Conservation (phyloP, 2,888 invertebrate genomes). For the Philaethria dido region DNA sequence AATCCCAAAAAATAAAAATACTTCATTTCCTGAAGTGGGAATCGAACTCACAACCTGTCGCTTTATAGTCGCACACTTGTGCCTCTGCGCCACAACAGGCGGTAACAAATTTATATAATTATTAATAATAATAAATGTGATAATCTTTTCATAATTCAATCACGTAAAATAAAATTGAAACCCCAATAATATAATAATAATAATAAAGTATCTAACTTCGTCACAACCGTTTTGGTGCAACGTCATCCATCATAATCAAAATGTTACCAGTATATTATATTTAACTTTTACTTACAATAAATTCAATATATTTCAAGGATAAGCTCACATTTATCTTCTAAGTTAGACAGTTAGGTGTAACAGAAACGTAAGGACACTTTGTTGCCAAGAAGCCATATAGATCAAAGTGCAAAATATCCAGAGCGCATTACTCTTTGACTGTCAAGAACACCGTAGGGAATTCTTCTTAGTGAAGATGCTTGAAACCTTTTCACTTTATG, state of each 20-base stretch:
- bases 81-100: too few relatives aligned
- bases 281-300: constrained; percentile 13
- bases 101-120: too few relatives aligned
- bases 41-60: too few relatives aligned
- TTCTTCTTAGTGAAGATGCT: constrained; percentile 29
- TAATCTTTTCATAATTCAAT: too few relatives aligned
- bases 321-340: constrained; percentile 15
- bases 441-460: constrained; percentile 57
- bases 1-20: too few relatives aligned
- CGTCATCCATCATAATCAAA: not conserved
- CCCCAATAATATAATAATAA: not conserved
- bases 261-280: not conserved
- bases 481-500: constrained; percentile 20
- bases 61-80: too few relatives aligned
- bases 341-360: constrained; percentile 24
- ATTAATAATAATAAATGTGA: too few relatives aligned
- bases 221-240: not conserved
- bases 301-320: constrained; percentile 10
- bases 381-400: constrained; percentile 54
- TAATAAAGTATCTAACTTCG: not conserved
- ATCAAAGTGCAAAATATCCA: constrained; percentile 70
- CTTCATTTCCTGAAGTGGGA: too few relatives aligned
- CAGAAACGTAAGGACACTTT: constrained; percentile 46
- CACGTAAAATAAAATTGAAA: not conserved
- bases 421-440: constrained; percentile 59